Evolutionary conservation across 2,797 vertebrate genomes (phyloP).

Genomic region (Setipinna tenuifilis): DNA sequence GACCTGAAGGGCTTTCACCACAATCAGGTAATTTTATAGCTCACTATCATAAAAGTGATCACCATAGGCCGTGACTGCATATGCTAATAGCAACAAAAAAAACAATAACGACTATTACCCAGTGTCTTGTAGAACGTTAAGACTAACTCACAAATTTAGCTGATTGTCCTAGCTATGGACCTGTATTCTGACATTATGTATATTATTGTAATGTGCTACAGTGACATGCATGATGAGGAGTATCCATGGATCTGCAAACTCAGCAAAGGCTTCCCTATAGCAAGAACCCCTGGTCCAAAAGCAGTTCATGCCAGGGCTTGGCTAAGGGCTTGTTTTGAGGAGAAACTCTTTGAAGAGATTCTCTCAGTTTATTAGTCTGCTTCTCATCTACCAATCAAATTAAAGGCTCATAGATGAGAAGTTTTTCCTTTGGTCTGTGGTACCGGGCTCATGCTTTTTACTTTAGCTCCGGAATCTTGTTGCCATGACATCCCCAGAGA

Average conservation of each 20-base stretch:
- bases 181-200: no score
- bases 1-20: neutral
- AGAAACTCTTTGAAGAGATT: neutral
- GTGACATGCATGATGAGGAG: no score
- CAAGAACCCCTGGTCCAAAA: neutral
- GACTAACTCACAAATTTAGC: neutral
- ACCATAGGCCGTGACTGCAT: neutral
- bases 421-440: neutral
- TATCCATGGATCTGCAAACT: no score
- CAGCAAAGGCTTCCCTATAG: neutral
- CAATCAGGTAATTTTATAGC: neutral
- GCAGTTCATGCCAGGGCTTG: neutral
- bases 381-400: neutral
- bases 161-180: no score
- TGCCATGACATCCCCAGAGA: constrained; percentile 74
- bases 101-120: neutral
- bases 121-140: neutral
- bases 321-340: neutral
- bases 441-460: constrained; percentile 17
- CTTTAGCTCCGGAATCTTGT: constrained; percentile 65
- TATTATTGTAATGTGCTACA: no score
- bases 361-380: neutral
- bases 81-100: neutral
- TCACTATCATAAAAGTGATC: neutral
- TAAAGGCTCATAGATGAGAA: neutral